These are phyloP conservation scores for Crenuchus spilurus DNA, from an alignment of 2,797 vertebrate species.

Conservation along the genomic window DNA sequence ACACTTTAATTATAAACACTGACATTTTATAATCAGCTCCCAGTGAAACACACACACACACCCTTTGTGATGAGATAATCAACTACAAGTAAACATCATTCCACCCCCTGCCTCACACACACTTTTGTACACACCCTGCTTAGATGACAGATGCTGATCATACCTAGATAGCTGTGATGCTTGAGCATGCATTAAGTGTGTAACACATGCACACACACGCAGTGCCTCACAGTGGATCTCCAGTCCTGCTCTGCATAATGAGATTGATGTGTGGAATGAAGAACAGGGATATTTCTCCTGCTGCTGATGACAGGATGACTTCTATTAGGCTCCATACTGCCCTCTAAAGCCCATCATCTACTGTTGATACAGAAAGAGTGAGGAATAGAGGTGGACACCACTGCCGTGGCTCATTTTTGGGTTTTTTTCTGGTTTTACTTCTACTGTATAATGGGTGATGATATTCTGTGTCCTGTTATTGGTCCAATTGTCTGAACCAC, in stretches of 20 bases:
- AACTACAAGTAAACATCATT: constrained; percentile 46
- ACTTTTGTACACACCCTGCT: not conserved
- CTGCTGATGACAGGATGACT: constrained; percentile 22
- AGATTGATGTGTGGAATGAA: constrained; percentile 65
- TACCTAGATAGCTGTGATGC: not conserved
- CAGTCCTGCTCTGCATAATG: constrained; percentile 63
- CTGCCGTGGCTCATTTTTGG: too few relatives aligned
- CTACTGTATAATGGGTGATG: too few relatives aligned
- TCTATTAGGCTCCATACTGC: constrained; percentile 15
- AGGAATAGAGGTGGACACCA: too few relatives aligned
- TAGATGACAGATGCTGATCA: not conserved
- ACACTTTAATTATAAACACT: constrained; percentile 40
- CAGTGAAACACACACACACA: constrained; percentile 14
- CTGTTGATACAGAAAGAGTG: constrained; percentile 15
- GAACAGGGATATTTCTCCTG: not conserved
- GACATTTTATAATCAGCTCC: constrained; percentile 48
- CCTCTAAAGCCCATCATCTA: not conserved
- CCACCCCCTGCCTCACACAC: not conserved
- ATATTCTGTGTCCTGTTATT: too few relatives aligned
- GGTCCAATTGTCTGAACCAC: too few relatives aligned
- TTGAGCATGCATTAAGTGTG: not conserved
- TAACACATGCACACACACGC: constrained; percentile 1
- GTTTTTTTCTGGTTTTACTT: too few relatives aligned
- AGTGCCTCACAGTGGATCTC: not conserved
- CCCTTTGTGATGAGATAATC: constrained; percentile 42